Base-by-base conservation (phyloP, 2,888 invertebrate genomes). In the Drosophila rubida region DNA sequence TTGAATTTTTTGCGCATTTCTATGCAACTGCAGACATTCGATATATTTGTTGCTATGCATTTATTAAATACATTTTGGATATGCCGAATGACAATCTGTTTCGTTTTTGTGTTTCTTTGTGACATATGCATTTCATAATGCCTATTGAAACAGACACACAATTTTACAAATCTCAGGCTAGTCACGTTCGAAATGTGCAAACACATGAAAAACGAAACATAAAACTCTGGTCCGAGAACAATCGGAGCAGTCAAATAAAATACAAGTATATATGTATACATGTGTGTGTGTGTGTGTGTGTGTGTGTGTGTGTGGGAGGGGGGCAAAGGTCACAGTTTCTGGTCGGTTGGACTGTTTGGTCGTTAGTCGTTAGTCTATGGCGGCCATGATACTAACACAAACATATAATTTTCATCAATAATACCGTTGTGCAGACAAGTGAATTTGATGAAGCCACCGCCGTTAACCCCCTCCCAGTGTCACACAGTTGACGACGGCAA, bases 361-460 rank as follows among this genome's bases (percentile, higher is more conserved):
- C 74, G 74, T 63, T 73, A 51, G 63, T 27, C 54, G 57, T 55
- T 63, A 44, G 41, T 72, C 67, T 65, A 69, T 65, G 60, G 54
- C 48, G 49, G 68, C 62, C 51, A 72, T 72, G 77, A 78, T 77
- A 74, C 77, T 65, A 77, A 73, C 67, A 73, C 81, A 80, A 81
- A 78, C 81, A 76, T 81, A 81, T 78, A 80, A 80, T 78, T 80
- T 80, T 78, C 79, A 80, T 78, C 81, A 78, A 78, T 80, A 80
- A 80, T 77, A 77, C 74, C 74, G 66, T 62, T 77, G 65, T 64
- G 71, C 80, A 78, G 78, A 78, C 78, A 78, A 78, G 78, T 78
- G 78, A 78, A 80, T 80, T 80, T 78, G 78, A 78, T 80, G 80
- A 78, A 80, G 78, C 71, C 71, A 61, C 67, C 70, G 49, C 32